Conservation (phyloP, 2,888 invertebrate species). For the Gasteruption jaculator region DNA sequence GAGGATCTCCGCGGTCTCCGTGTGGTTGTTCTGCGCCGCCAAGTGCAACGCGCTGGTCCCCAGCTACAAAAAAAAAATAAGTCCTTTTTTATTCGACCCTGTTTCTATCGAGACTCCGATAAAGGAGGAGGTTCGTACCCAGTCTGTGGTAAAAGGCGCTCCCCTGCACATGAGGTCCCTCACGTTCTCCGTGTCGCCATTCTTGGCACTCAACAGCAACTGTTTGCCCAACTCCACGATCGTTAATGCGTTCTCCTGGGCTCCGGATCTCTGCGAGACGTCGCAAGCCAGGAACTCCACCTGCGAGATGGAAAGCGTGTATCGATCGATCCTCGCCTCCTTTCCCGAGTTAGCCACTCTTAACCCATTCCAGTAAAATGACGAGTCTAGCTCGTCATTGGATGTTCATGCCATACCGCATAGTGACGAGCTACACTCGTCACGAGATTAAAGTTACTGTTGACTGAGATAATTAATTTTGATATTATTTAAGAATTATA, state of each 20-base stretch:
- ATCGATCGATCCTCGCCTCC: no score
- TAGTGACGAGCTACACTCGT: no score
- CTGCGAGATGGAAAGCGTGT: conserved; percentile 22
- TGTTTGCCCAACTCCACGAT: conserved; percentile 80
- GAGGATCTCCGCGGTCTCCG: conserved; percentile 74
- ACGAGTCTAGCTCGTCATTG: no score
- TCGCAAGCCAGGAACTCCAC: conserved; percentile 41
- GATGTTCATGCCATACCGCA: no score
- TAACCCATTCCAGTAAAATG: no score
- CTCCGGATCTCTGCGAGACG: conserved; percentile 33
- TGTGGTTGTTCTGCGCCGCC: conserved; percentile 77
- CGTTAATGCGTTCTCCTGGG: conserved; percentile 48
- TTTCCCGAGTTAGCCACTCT: no score
- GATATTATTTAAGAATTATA: conserved; percentile 1
- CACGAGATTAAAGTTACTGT: background rate
- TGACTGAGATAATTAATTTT: background rate
- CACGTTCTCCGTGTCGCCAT: conserved; percentile 74
- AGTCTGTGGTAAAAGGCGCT: conserved; percentile 89
- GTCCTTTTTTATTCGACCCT: no score
- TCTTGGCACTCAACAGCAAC: conserved; percentile 72
- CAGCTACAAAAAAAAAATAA: conserved; percentile 56
- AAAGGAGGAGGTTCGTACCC: conserved; percentile 60
- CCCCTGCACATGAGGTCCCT: conserved; percentile 77
- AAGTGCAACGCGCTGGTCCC: conserved; percentile 88
- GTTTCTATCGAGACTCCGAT: background rate